Evolutionary conservation across 2,888 invertebrate species (phyloP).

Genomic region (Antheraea assamensis): DNA sequence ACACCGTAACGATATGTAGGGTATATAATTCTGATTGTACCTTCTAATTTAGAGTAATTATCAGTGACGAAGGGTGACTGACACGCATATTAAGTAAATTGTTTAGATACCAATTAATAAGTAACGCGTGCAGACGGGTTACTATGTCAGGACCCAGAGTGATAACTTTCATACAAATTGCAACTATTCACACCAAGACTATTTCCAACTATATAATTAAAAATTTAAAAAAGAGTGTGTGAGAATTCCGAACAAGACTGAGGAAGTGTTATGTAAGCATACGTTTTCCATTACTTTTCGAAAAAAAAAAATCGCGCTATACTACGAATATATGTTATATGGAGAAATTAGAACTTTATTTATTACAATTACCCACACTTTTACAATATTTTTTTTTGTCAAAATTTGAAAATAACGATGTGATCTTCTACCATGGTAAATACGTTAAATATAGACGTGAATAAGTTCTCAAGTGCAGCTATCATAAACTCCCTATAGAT

Average conservation of each 20-base stretch:
- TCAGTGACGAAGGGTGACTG: conserved; percentile 1
- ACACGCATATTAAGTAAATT: conserved; percentile 6
- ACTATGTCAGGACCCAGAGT: conserved; percentile 19
- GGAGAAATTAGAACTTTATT: neutral
- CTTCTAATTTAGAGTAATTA: neutral
- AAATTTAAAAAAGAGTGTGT: neutral
- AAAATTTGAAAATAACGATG: too few species aligned
- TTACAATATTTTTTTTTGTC: too few species aligned
- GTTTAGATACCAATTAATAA: conserved; percentile 14
- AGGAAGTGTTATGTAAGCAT: neutral
- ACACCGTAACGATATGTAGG: too few species aligned
- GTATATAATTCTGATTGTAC: too few species aligned
- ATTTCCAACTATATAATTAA: neutral
- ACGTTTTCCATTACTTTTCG: neutral
- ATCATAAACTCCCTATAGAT: too few species aligned
- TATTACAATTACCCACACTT: neutral
- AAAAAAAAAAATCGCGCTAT: too few species aligned
- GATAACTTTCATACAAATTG: conserved; percentile 13
- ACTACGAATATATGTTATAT: too few species aligned
- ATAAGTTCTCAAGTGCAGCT: too few species aligned
- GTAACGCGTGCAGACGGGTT: conserved; percentile 18
- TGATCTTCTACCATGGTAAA: too few species aligned
- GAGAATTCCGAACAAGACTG: neutral
- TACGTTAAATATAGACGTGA: too few species aligned
- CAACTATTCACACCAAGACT: neutral